These are phyloP conservation scores for Cotesia congregata DNA, from an alignment of 2,888 invertebrate genomes.

Conservation along the genomic window DNA sequence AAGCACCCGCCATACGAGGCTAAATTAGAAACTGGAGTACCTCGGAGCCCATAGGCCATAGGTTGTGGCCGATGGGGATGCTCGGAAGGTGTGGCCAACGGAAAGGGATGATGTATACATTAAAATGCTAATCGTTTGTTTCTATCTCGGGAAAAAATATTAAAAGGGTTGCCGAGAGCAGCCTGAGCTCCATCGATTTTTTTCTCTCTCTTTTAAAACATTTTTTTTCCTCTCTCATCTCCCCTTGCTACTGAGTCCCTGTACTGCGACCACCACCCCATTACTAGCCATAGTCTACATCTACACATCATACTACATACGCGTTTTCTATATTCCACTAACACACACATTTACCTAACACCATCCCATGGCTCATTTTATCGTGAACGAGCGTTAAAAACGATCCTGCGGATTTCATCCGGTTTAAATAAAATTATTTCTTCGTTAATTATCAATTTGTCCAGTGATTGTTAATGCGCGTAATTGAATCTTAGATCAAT, in stretches of 20 bases:
- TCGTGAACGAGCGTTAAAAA: constrained; percentile 44
- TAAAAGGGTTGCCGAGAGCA: constrained; percentile 47
- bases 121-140: constrained; percentile 54
- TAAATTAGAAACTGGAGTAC: constrained; percentile 33
- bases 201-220: constrained; percentile 48
- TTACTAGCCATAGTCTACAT: constrained; percentile 36
- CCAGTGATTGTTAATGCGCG: too few species aligned
- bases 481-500: too few species aligned
- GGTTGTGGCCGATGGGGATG: constrained; percentile 47
- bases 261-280: constrained; percentile 39
- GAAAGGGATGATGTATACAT: constrained; percentile 41
- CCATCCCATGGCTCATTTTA: constrained; percentile 27
- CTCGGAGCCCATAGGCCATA: constrained; percentile 52
- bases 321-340: constrained; percentile 21
- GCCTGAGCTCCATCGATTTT: constrained; percentile 67
- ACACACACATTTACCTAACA: constrained; percentile 26
- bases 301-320: too few species aligned
- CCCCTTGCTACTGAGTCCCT: constrained; percentile 25
- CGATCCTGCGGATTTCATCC: constrained; percentile 27
- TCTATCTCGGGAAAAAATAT: constrained; percentile 42
- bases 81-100: constrained; percentile 57
- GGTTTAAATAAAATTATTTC: constrained; percentile 8
- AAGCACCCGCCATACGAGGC: constrained; percentile 10
- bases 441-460: not conserved
- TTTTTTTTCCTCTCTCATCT: constrained; percentile 24